Conservation (phyloP, 1,140 invertebrate genomes). For the Calliopsis andreniformis region DNA sequence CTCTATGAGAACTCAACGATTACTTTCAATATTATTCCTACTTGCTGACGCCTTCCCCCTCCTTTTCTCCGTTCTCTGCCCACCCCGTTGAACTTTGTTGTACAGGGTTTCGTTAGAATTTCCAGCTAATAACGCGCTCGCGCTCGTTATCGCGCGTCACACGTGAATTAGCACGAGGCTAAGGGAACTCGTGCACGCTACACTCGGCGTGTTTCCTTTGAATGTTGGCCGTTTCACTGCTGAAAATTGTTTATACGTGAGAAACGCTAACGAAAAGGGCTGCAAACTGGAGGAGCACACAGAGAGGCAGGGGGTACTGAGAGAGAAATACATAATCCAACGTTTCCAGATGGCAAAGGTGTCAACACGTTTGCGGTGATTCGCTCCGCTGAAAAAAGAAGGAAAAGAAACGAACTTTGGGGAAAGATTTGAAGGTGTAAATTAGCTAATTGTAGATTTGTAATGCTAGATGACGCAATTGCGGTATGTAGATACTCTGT, state of each 20-base stretch:
- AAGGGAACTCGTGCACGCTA: constrained; percentile 45
- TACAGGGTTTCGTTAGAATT: constrained; percentile 42
- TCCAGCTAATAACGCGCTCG: constrained; percentile 49
- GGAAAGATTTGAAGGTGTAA: constrained; percentile 3
- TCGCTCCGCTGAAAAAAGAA: constrained; percentile 2
- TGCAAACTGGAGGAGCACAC: background rate
- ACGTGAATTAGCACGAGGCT: constrained; percentile 44
- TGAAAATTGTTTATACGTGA: constrained; percentile 52
- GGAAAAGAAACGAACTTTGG: background rate
- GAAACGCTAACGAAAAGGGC: constrained; percentile 6
- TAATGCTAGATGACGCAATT: background rate
- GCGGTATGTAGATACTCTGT: too few species aligned
- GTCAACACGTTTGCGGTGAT: constrained; percentile 37
- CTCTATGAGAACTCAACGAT: background rate
- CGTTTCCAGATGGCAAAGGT: constrained; percentile 27
- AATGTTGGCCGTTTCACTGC: constrained; percentile 42
- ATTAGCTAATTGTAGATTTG: constrained; percentile 4
- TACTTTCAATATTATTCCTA: constrained; percentile 21
- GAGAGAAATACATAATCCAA: constrained; percentile 22
- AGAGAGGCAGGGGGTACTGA: background rate
- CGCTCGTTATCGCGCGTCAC: constrained; percentile 49
- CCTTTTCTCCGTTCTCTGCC: too few species aligned
- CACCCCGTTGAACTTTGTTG: background rate
- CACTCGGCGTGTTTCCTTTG: constrained; percentile 45
- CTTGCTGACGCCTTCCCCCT: background rate